phyloP scores from a whole-genome alignment of 2,797 vertebrate species.

The Syngnathus rostellatus region DNA sequence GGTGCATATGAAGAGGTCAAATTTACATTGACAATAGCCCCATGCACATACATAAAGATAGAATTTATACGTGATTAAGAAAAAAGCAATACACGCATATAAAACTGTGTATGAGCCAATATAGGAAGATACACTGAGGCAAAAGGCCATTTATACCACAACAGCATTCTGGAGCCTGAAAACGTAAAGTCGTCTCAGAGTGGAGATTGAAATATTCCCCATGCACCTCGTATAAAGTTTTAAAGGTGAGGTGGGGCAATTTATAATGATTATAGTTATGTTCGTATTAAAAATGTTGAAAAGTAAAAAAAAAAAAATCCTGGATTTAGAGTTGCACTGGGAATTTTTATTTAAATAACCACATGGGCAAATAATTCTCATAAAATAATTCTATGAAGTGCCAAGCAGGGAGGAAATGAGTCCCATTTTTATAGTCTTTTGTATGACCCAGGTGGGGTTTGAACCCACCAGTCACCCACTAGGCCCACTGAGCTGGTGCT shows the following conservation, averaged over 20 bases:
- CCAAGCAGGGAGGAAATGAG: too few relatives aligned
- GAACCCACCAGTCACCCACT: too few relatives aligned
- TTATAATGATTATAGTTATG: too few relatives aligned
- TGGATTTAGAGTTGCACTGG: not conserved
- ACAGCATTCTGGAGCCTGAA: not conserved
- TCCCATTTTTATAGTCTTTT: too few relatives aligned
- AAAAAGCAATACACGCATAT: constrained; percentile 11
- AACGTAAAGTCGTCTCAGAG: not conserved
- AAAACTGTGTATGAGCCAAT: not conserved
- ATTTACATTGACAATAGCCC: not conserved
- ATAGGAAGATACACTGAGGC: not conserved
- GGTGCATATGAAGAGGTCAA: not conserved
- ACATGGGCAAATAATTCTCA: too few relatives aligned
- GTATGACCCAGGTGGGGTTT: too few relatives aligned
- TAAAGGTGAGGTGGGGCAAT: not conserved
- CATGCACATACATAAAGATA: not conserved
- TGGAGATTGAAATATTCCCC: too few relatives aligned
- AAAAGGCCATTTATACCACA: not conserved
- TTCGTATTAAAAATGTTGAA: too few relatives aligned
- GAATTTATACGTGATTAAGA: constrained; percentile 11
- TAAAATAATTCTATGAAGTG: not conserved
- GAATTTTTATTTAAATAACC: not conserved
- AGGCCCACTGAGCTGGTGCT: too few relatives aligned
- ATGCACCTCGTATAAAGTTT: not conserved
- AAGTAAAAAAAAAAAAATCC: too few relatives aligned